Conservation (phyloP, 2,797 vertebrate genomes). For the Anolis apletophallus region DNA sequence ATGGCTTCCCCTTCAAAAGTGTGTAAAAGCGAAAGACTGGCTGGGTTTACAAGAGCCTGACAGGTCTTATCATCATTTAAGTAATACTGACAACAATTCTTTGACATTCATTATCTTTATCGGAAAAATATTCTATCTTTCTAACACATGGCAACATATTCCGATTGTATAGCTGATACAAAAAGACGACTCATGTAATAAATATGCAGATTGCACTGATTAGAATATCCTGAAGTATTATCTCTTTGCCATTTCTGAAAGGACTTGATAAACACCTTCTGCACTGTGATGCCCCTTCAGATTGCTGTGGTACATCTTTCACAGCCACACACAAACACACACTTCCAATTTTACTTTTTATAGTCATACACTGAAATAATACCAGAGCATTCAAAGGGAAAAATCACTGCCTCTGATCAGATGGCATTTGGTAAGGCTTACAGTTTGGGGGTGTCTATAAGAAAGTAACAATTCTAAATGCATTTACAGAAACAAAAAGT, state of each 20-base stretch:
- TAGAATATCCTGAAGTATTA: conserved; percentile 12
- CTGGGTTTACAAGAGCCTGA: conserved; percentile 9
- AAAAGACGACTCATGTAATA: background rate
- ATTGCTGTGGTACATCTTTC: background rate
- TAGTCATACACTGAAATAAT: conserved; percentile 8
- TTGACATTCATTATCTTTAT: conserved; percentile 28
- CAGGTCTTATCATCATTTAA: conserved; percentile 10
- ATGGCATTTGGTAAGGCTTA: background rate
- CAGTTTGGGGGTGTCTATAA: conserved; percentile 4
- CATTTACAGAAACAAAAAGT: conserved; percentile 16
- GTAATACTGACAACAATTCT: conserved; percentile 23
- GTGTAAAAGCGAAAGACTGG: conserved; percentile 24
- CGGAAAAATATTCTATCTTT: background rate
- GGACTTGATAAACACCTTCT: conserved; percentile 11
- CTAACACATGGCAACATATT: conserved; percentile 5
- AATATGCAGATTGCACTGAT: conserved; percentile 14
- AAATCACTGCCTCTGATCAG: background rate
- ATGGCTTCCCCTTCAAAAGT: background rate
- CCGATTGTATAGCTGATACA: conserved; percentile 9
- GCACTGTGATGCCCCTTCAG: background rate
- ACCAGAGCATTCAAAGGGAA: fast-evolving
- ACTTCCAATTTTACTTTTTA: background rate
- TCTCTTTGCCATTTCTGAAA: background rate
- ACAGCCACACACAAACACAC: background rate
- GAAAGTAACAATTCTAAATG: background rate